A percentile compares a stretch with the other conserved stretches of the same genome.
These are phyloP conservation scores for Pseudomyrmex pallidus DNA, from an alignment of 1,140 invertebrate species.

Conservation along the genomic window DNA sequence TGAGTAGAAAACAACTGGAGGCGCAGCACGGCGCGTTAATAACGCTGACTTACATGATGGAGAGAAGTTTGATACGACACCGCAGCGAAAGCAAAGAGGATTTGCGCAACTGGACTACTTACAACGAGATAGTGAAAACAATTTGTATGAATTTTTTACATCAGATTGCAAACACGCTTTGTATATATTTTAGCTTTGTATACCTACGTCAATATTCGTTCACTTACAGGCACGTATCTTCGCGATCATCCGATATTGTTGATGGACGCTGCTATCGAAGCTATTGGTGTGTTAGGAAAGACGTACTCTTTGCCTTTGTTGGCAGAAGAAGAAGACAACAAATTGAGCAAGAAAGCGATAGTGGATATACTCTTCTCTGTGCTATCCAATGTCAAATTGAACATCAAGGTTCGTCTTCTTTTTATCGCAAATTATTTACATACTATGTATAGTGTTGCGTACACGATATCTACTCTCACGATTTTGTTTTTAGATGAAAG, in stretches of 20 bases:
- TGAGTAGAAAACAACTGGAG: conserved; percentile 88
- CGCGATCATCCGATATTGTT: conserved; percentile 86
- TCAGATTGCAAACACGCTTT: not conserved
- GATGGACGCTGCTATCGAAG: conserved; percentile 87
- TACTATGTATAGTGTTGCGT: not conserved
- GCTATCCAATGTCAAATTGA: conserved; percentile 87
- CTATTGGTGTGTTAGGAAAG: conserved; percentile 90
- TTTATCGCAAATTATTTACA: conserved; percentile 6
- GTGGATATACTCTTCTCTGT: conserved; percentile 87
- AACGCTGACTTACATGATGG: conserved; percentile 89
- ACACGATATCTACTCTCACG: not conserved
- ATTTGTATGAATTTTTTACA: conserved; percentile 85
- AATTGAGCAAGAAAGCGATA: conserved; percentile 86
- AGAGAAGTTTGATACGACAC: conserved; percentile 86
- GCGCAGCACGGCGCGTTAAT: conserved; percentile 90
- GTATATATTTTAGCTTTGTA: not conserved
- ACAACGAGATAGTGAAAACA: conserved; percentile 85
- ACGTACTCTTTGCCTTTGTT: conserved; percentile 88
- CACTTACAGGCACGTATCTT: conserved; percentile 86
- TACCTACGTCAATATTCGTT: conserved; percentile 38
- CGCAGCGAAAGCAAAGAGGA: conserved; percentile 79
- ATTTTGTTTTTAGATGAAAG: conserved; percentile 86
- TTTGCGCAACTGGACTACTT: conserved; percentile 85
- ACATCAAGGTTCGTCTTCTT: conserved; percentile 85
- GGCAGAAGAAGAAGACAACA: conserved; percentile 83